A percentile compares a stretch with the other conserved stretches of the same genome.
phyloP scores from a whole-genome alignment of 2,113 vertebrate genomes.

The Pristiophorus japonicus region DNA sequence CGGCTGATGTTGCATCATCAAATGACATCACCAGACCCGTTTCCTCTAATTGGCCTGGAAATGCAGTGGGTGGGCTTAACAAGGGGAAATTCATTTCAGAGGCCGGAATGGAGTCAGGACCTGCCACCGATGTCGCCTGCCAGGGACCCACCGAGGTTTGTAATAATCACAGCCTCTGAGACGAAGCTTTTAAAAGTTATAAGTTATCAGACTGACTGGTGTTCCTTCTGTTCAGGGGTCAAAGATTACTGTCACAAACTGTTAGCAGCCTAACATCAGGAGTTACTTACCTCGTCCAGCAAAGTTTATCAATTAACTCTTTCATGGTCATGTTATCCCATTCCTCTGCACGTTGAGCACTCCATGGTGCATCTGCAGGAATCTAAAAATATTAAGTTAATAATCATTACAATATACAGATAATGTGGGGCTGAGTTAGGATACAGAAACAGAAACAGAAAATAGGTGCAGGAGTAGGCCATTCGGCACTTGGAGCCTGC shows the following conservation, averaged over 20 bases:
- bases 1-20: too few relatives aligned
- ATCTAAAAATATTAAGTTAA: conserved; percentile 53
- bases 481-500: too few relatives aligned
- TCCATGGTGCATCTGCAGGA: conserved; percentile 65
- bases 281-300: conserved; percentile 65
- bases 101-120: too few relatives aligned
- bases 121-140: too few relatives aligned
- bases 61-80: too few relatives aligned
- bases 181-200: neutral
- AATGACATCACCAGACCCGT: too few relatives aligned
- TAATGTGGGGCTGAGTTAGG: neutral
- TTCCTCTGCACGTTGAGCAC: conserved; percentile 59
- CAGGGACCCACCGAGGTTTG: too few relatives aligned
- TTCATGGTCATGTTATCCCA: conserved; percentile 72
- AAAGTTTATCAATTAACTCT: conserved; percentile 65
- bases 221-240: neutral
- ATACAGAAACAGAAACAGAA: too few relatives aligned
- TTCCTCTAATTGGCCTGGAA: too few relatives aligned
- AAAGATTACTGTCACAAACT: neutral
- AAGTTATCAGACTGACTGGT: neutral
- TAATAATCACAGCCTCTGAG: too few relatives aligned
- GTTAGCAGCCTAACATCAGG: neutral
- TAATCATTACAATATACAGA: neutral
- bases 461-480: too few relatives aligned
- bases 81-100: too few relatives aligned